A percentile compares a stretch with the other conserved stretches of the same genome.
These are phyloP conservation scores for Xenopus petersii DNA, from an alignment of 2,797 vertebrate species.

Conservation along the genomic window DNA sequence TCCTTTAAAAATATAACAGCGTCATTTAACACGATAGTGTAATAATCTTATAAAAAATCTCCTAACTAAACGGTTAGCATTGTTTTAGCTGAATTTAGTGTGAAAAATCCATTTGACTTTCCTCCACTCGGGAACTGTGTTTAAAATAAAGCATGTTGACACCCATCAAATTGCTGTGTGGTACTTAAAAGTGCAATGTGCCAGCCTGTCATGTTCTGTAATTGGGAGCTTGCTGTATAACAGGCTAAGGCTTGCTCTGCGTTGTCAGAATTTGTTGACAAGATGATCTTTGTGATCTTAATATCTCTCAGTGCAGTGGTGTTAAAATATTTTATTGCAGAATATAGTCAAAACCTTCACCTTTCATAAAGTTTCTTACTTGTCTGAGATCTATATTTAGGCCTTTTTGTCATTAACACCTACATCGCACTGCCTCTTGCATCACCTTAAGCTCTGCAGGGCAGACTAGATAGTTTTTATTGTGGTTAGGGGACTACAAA, in stretches of 20 bases:
- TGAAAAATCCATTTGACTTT: slow-evolving; percentile 29
- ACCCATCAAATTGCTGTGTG: slow-evolving; percentile 38
- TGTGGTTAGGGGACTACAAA: neutral
- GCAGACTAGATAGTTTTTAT: neutral
- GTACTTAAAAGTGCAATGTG: slow-evolving; percentile 15
- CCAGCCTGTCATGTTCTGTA: slow-evolving; percentile 41
- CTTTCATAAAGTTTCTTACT: neutral
- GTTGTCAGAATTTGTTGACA: slow-evolving; percentile 40
- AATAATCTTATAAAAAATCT: neutral
- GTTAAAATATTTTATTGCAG: slow-evolving; percentile 6
- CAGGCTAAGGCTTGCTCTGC: slow-evolving; percentile 3
- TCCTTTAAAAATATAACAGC: too few relatives aligned
- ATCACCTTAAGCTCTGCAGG: neutral
- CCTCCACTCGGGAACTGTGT: slow-evolving; percentile 17
- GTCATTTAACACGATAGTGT: too few relatives aligned
- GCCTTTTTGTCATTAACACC: neutral
- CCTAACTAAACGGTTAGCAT: neutral
- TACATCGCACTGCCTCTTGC: neutral
- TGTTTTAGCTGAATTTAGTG: slow-evolving; percentile 11
- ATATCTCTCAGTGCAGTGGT: slow-evolving; percentile 12
- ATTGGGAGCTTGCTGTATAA: slow-evolving; percentile 24
- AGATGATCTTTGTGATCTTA: slow-evolving; percentile 34
- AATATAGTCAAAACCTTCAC: slow-evolving; percentile 11
- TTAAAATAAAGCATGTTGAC: slow-evolving; percentile 32
- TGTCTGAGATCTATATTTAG: neutral